Evolutionary conservation across 1,140 invertebrate species (phyloP), one percentile per base, ranked within the genome.

Genomic region (Helicorthomorpha holstii): DNA sequence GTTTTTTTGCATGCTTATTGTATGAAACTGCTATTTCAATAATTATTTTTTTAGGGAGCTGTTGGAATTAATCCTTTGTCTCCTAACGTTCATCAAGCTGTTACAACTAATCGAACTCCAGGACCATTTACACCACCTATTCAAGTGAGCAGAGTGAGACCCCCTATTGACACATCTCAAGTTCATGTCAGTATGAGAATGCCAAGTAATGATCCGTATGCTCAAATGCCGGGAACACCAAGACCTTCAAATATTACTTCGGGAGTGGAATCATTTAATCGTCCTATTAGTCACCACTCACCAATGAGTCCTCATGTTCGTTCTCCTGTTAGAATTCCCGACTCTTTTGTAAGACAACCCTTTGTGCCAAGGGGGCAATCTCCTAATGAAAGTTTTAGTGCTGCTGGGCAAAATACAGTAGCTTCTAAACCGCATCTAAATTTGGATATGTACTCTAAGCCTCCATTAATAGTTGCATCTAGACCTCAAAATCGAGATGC

Each of bases 81-180:
- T 34, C 29, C 29, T n/a, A n/a, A n/a, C n/a, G n/a, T n/a, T n/a
- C n/a, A n/a, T 34, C 29, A 34, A 34, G 7, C 7, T 34, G 29
- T 34, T 7, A 7, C 29, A 7, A 7, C 29, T 1, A 27, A 10
- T 19, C 27, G 51, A 34, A 2, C 22, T 21, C 43, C 42, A 43
- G 27, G 27, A 26, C 45, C 58, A 60, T 23, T 59, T 64, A 41
- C 60, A 64, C 1, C 64, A 67, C 27, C 69, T 69, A 42, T 66
- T 66, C 23, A 68, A 72, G 53, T 76, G 72, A 57, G 62, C 63
- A 64, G 73, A 29, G 66, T 65, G 3, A 59, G 66, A 1, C 64
- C 69, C 7, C 69, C 71, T 16, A 66, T 61, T 49, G 74, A 74
- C 54, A 71, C 72, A 2, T 69, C 69, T 0, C 71, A 72, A 59